These are phyloP conservation scores for Pocillopora verrucosa DNA, from an alignment of 64 coral and sea anemone genomes.

Conservation along the genomic window DNA sequence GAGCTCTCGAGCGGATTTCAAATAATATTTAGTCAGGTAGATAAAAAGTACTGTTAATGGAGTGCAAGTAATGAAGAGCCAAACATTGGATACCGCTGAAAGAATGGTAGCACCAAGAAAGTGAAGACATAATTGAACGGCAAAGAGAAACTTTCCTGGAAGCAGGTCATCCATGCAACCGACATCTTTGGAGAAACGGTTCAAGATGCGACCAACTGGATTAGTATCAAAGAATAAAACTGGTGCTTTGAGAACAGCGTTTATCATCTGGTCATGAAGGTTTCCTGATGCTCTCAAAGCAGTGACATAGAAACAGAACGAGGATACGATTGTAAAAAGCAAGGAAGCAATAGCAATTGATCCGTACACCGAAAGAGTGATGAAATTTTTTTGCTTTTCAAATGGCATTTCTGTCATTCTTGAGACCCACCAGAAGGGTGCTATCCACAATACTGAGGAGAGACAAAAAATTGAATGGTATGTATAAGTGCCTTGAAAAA, in stretches of 20 bases:
- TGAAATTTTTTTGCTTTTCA: constrained; percentile 9
- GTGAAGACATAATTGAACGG: neutral
- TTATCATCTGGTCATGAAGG: constrained; percentile 40
- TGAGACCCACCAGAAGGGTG: constrained; percentile 41
- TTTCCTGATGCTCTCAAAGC: constrained; percentile 41
- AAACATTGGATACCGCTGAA: constrained; percentile 34
- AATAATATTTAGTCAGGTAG: constrained; percentile 23
- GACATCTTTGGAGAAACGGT: constrained; percentile 59
- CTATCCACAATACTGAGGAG: neutral
- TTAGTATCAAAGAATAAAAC: too few relatives aligned
- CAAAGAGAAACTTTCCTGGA: neutral
- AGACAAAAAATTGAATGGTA: too few relatives aligned
- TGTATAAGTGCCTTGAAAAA: too few relatives aligned
- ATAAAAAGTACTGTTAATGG: constrained; percentile 19
- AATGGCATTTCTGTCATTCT: constrained; percentile 15
- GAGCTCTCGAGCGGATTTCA: constrained; percentile 37
- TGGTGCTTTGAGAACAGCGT: constrained; percentile 37
- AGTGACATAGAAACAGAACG: constrained; percentile 21
- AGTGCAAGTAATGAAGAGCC: constrained; percentile 22
- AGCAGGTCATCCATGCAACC: constrained; percentile 50
- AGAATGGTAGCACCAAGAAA: constrained; percentile 19
- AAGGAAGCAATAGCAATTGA: constrained; percentile 1
- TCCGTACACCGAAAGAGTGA: constrained; percentile 21
- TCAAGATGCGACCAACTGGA: constrained; percentile 49
- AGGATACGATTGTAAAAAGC: neutral